Evolutionary conservation across 2,797 vertebrate species (phyloP).

Genomic region (Lagodon rhomboides): DNA sequence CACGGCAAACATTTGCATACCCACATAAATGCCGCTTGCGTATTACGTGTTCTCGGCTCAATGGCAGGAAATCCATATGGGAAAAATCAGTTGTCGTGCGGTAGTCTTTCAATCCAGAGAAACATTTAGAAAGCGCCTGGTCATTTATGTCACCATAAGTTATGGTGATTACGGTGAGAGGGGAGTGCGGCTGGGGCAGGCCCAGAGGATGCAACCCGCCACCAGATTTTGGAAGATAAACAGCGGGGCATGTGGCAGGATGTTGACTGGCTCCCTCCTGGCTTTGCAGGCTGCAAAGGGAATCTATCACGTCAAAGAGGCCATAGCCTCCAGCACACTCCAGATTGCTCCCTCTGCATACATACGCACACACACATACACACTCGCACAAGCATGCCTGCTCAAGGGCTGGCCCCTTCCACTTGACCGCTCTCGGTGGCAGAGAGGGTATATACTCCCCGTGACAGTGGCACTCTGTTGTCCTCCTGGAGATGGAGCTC

Average conservation of each 20-base stretch:
- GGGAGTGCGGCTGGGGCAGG: slow-evolving; percentile 38
- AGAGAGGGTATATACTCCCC: slow-evolving; percentile 70
- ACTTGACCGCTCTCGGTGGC: slow-evolving; percentile 78
- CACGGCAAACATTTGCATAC: slow-evolving; percentile 66
- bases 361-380: slow-evolving; percentile 46
- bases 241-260: slow-evolving; percentile 74
- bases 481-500: slow-evolving; percentile 77
- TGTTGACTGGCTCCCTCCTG: slow-evolving; percentile 74
- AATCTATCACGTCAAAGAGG: slow-evolving; percentile 80
- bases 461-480: slow-evolving; percentile 78
- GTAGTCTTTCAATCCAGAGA: slow-evolving; percentile 48
- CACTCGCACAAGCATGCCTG: slow-evolving; percentile 42
- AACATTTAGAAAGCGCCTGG: slow-evolving; percentile 47
- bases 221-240: slow-evolving; percentile 80
- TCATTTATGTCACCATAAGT: slow-evolving; percentile 74
- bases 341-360: slow-evolving; percentile 76
- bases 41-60: slow-evolving; percentile 32
- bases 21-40: slow-evolving; percentile 44
- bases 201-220: slow-evolving; percentile 64
- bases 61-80: slow-evolving; percentile 33
- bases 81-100: slow-evolving; percentile 30
- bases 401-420: slow-evolving; percentile 77
- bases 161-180: slow-evolving; percentile 66
- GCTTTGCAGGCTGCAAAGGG: slow-evolving; percentile 73
- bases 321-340: slow-evolving; percentile 79